These are phyloP conservation scores for Phymanthus crucifer DNA, from an alignment of 92 coral and sea anemone species.

Conservation along the genomic window DNA sequence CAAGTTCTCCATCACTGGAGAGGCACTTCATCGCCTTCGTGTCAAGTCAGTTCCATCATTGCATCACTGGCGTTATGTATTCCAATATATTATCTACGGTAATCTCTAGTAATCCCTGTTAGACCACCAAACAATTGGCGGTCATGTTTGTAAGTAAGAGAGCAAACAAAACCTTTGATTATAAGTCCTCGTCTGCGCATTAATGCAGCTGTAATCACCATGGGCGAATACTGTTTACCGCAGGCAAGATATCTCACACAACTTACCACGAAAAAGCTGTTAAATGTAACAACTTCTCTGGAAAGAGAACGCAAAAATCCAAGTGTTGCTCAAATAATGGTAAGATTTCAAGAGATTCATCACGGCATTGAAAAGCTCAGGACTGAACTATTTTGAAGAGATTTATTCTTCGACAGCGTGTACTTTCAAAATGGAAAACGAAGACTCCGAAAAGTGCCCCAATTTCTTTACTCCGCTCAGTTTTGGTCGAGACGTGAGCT, in stretches of 20 bases:
- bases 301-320: no score
- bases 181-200: neutral
- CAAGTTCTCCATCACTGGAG: no score
- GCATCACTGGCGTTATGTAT: neutral
- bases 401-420: neutral
- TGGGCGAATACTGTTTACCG: neutral
- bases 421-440: neutral
- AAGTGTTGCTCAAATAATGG: no score
- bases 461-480: neutral
- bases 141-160: neutral
- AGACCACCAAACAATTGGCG: neutral
- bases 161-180: neutral
- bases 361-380: no score
- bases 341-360: no score
- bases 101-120: constrained; percentile 2
- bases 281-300: no score
- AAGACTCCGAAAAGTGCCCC: neutral
- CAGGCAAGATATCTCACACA: no score
- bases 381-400: no score
- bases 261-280: no score
- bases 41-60: no score
- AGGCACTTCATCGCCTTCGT: no score
- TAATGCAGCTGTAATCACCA: neutral
- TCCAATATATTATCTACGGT: neutral
- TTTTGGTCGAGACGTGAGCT: constrained; percentile 19